Evolutionary conservation across 1,140 invertebrate genomes (phyloP).

Genomic region (Macrosteles quadrilineatus): DNA sequence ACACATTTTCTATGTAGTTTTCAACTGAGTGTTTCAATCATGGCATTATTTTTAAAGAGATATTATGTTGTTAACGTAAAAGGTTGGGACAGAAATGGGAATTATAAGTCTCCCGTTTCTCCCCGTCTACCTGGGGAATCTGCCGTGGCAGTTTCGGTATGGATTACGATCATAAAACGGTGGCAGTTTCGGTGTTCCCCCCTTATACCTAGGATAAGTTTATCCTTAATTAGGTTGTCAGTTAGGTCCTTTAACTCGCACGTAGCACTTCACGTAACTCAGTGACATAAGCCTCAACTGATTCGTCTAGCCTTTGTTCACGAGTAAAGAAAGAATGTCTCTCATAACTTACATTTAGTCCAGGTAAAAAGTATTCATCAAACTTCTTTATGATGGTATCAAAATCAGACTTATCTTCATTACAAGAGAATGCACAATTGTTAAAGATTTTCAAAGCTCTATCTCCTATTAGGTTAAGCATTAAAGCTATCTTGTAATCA

Average conservation of each 20-base stretch:
- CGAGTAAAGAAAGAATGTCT: not conserved
- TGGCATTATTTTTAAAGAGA: too few relatives aligned
- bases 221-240: not conserved
- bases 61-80: too few relatives aligned
- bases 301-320: constrained; percentile 1
- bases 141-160: too few relatives aligned
- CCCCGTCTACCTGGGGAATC: too few relatives aligned
- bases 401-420: not conserved
- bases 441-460: constrained; percentile 9
- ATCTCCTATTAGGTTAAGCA: not conserved
- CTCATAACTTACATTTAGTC: not conserved
- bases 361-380: not conserved
- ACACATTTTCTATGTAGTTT: too few relatives aligned
- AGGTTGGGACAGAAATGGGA: too few relatives aligned
- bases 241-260: not conserved
- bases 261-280: not conserved
- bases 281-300: not conserved
- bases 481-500: not conserved
- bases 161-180: too few relatives aligned
- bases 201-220: not conserved
- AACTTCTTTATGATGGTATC: not conserved
- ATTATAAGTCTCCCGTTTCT: too few relatives aligned
- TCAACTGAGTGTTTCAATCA: too few relatives aligned
- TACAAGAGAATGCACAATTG: not conserved
- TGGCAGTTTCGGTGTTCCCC: too few relatives aligned